Evolutionary conservation across 2,113 vertebrate species (phyloP), one percentile per base, ranked within the genome.

Genomic region (Macquaria ambigua): DNA sequence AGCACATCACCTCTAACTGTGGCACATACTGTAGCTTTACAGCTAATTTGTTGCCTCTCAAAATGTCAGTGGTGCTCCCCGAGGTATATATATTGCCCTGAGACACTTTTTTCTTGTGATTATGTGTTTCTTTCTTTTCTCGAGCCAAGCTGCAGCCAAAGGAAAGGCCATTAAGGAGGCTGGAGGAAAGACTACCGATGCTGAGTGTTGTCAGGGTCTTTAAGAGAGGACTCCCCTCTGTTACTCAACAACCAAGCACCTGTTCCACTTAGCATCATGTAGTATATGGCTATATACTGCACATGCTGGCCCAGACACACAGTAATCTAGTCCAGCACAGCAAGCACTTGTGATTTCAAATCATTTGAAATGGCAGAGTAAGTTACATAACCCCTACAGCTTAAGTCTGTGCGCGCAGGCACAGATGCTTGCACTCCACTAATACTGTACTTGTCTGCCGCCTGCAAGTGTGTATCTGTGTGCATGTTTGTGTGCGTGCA

Each of bases 361-460:
- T 94, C 84, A 94, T 92, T 90, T 89, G 84, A 94, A 93, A 93
- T 91, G 93, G 92, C 89, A 92, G 89, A 90, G 87, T 90, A 79
- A 90, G 90, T 96, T 95, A 92, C 91, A 92, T 95, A 95, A 95
- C 86, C 80, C 52, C 87, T 52, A 74, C 75, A 83, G 93, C 90
- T 92, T 92, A 94, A 75, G 86, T 88, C 80, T 89, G 77, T 83
- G 79, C 83, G 84, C 50, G 59, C 79, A 86, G 88, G 84, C 90
- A 86, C 90, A 92, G 93, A 89, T 89, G 88, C 89, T 82, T 70
- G 74, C 79, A 25, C 76, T 90, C 85, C 53, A 79, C 87, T 91
- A 93, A 93, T 91, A 88, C 89, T 87, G 84, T 83, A 87, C 79
- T 81, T 25, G 70, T 87, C 81, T 83, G 79, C 66, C 11, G 50